A percentile compares a stretch with the other conserved stretches of the same genome.
These are phyloP conservation scores for Apaloderma vittatum DNA, from an alignment of 2,113 vertebrate species.

Conservation along the genomic window DNA sequence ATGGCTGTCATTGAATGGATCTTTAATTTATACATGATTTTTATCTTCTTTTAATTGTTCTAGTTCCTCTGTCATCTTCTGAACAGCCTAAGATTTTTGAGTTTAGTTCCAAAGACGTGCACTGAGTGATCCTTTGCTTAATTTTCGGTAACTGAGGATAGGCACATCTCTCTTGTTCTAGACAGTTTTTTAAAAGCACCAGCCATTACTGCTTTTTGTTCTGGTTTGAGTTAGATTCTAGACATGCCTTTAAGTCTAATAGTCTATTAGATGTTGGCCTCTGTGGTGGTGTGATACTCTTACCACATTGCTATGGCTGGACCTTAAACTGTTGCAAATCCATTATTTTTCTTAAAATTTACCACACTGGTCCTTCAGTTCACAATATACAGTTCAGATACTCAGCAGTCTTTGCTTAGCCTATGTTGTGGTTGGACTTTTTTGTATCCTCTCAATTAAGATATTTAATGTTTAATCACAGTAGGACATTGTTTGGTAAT, in stretches of 20 bases:
- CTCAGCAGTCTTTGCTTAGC: conserved; percentile 3
- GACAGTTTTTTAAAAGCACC: conserved; percentile 16
- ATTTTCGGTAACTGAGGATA: conserved; percentile 30
- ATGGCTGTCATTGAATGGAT: background rate
- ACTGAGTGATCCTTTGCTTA: background rate
- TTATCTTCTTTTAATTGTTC: background rate
- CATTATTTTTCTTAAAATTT: background rate
- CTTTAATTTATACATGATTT: background rate
- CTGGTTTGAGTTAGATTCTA: conserved; percentile 24
- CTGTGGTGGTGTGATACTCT: conserved; percentile 8
- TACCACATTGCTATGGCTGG: background rate
- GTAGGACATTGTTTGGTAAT: conserved; percentile 60
- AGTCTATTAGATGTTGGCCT: background rate
- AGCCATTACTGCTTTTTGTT: background rate
- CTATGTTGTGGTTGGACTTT: conserved; percentile 29
- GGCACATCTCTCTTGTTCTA: background rate
- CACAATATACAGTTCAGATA: background rate
- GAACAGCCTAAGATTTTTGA: background rate
- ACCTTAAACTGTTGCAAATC: conserved; percentile 16
- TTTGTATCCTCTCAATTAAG: conserved; percentile 68
- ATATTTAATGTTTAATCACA: conserved; percentile 71
- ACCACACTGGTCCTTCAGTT: background rate
- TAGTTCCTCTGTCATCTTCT: background rate
- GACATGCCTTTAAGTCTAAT: background rate
- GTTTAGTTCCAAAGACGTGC: background rate